Evolutionary conservation across 2,888 invertebrate species (phyloP).

Genomic region (Chymomyza caudatula): DNA sequence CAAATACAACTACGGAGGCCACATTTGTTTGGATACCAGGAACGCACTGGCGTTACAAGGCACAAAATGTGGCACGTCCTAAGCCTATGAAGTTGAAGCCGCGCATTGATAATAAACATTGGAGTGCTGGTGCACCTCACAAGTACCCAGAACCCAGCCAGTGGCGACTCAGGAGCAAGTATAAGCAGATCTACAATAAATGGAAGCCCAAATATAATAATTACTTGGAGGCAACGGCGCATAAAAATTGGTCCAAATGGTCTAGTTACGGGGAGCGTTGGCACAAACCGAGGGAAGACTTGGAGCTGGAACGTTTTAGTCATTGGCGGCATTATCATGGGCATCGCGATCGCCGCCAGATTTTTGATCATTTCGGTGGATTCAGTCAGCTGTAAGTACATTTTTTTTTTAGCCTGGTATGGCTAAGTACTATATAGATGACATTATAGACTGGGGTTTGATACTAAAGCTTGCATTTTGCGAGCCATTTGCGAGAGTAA

Average conservation of each 20-base stretch:
- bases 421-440: not conserved
- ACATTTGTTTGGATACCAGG: constrained; percentile 68
- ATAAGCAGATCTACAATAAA: constrained; percentile 52
- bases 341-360: constrained; percentile 73
- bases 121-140: constrained; percentile 19
- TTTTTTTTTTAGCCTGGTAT: not conserved
- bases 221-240: constrained; percentile 8
- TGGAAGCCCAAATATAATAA: constrained; percentile 46
- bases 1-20: constrained; percentile 50
- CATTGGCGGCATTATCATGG: constrained; percentile 65
- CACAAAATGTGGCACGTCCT: constrained; percentile 46
- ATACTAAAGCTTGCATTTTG: constrained; percentile 80
- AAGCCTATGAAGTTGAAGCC: constrained; percentile 51
- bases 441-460: constrained; percentile 64
- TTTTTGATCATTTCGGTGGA: constrained; percentile 68
- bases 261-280: constrained; percentile 43
- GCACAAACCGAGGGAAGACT: constrained; percentile 37
- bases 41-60: constrained; percentile 69
- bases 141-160: constrained; percentile 42
- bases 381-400: constrained; percentile 66
- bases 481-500: constrained; percentile 85
- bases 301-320: constrained; percentile 51
- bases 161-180: constrained; percentile 60
- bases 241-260: constrained; percentile 57
- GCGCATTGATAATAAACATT: constrained; percentile 58